Base-by-base conservation (phyloP, 2,113 vertebrate species). In the Lichenostomus cassidix region DNA sequence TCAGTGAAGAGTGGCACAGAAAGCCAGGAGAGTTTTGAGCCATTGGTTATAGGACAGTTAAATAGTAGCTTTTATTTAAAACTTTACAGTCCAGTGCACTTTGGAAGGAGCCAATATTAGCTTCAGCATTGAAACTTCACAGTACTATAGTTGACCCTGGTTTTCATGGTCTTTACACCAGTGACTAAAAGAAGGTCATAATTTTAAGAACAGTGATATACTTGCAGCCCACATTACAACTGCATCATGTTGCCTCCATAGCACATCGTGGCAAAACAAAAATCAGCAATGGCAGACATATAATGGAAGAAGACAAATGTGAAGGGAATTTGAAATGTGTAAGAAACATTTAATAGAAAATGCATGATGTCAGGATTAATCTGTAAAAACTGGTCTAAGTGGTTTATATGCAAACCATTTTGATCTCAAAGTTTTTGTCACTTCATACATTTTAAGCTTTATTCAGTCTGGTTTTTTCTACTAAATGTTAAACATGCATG, bases 131-230 rank as follows among this genome's bases (percentile, higher is more conserved):
- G 81, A 50, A 95, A 59, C 50, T 67, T 87, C 47, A 35, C 27
- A 33, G 65, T 83, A 5, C 74, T 80, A 1, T 49, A 59, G 77
- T n/a, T 94, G 44, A 35, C 83, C 28, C 3, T 83, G 67, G 70
- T 46, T 95, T 89, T 92, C 44, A 29, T 46, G 64, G 18, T 86
- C 65, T 63, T 78, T 65, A 37, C 5, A 65, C 15, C 15, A 37
- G 37, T 81, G 85, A 74, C 56, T 91, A 69, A 77, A 96, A 95
- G 75, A 81, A 94, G 80, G 65, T 83, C 76, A 41, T 33, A 2
- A 8, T 77, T 96, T 86, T 53, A 83, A 76, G 86, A 89, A 20
- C 52, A 74, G 9, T 1, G 33, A n/a, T 84, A 69, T 37, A 9
- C 44, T 77, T 79, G 67, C 44, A 84, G 44, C 39, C 23, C 71